A percentile compares a stretch with the other conserved stretches of the same genome.
These are phyloP conservation scores for Microchirus variegatus DNA, from an alignment of 2,797 vertebrate genomes.

Conservation along the genomic window DNA sequence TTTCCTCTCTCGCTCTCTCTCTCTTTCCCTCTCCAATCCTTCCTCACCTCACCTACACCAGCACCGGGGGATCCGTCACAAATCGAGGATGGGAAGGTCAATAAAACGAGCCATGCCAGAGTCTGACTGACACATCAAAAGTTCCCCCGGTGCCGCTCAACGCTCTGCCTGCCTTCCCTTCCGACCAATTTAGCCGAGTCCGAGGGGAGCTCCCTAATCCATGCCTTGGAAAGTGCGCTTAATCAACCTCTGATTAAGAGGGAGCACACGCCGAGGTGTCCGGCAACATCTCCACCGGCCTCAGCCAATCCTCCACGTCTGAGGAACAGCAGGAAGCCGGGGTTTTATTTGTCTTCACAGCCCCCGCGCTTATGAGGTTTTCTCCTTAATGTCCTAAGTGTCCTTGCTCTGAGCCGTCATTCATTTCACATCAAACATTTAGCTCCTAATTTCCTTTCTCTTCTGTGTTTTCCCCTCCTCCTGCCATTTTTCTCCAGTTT, in stretches of 20 bases:
- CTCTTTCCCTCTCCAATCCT: neutral
- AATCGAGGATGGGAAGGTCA: slow-evolving; percentile 70
- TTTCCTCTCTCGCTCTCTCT: slow-evolving; percentile 8
- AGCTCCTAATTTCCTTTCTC: slow-evolving; percentile 40
- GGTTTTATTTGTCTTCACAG: slow-evolving; percentile 43
- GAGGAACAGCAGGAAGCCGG: slow-evolving; percentile 43
- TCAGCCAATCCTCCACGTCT: slow-evolving; percentile 35
- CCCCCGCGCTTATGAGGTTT: slow-evolving; percentile 1
- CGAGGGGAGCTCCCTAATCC: slow-evolving; percentile 74
- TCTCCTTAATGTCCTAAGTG: slow-evolving; percentile 38
- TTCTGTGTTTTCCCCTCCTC: neutral
- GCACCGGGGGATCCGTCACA: slow-evolving; percentile 72
- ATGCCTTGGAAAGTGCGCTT: slow-evolving; percentile 63
- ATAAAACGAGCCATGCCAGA: slow-evolving; percentile 59
- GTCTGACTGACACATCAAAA: slow-evolving; percentile 65
- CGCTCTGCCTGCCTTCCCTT: slow-evolving; percentile 66
- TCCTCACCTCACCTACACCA: slow-evolving; percentile 34
- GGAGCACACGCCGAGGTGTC: slow-evolving; percentile 65
- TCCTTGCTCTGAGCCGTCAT: slow-evolving; percentile 21
- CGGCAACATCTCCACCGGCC: slow-evolving; percentile 37
- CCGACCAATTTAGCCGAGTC: slow-evolving; percentile 65
- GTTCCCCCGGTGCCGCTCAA: slow-evolving; percentile 53
- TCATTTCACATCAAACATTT: slow-evolving; percentile 59
- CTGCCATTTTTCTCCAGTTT: neutral
- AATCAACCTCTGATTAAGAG: slow-evolving; percentile 72